These are phyloP conservation scores for Pristionchus fissidentatus DNA, from an alignment of 2,888 invertebrate species.

Conservation along the genomic window DNA sequence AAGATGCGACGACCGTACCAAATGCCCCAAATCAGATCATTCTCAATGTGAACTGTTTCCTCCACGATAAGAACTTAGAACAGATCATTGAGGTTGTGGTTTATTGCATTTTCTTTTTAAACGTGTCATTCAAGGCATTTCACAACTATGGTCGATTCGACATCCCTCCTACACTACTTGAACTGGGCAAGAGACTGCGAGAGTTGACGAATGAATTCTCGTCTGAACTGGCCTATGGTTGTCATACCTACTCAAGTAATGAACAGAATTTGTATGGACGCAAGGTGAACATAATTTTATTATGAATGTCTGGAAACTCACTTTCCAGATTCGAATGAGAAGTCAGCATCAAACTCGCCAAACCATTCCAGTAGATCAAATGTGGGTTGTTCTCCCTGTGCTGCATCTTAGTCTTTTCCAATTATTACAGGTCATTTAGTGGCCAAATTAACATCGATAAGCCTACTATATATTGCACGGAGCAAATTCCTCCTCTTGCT, in stretches of 20 bases:
- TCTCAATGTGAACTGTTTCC: slow-evolving; percentile 52
- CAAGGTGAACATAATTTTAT: neutral
- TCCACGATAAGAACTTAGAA: slow-evolving; percentile 56
- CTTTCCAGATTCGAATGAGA: neutral
- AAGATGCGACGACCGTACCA: neutral
- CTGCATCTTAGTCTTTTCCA: neutral
- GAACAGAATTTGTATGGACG: slow-evolving; percentile 20
- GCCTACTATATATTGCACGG: neutral
- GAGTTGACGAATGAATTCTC: slow-evolving; percentile 49
- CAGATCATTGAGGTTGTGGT: slow-evolving; percentile 51
- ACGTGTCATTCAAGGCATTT: neutral
- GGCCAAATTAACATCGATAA: neutral
- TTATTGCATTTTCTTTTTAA: neutral
- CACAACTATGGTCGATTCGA: slow-evolving; percentile 51
- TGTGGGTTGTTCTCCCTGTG: neutral
- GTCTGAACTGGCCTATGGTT: neutral
- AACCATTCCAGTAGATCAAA: neutral
- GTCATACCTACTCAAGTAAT: neutral
- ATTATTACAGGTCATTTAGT: neutral
- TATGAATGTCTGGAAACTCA: too few species aligned
- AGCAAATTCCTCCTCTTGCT: neutral
- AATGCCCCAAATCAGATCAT: slow-evolving; percentile 40
- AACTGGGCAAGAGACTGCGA: slow-evolving; percentile 54
- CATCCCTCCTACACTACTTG: slow-evolving; percentile 47
- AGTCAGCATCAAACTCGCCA: neutral